Base-by-base conservation (phyloP, 2,113 vertebrate species). In the Glaucidium brasilianum region DNA sequence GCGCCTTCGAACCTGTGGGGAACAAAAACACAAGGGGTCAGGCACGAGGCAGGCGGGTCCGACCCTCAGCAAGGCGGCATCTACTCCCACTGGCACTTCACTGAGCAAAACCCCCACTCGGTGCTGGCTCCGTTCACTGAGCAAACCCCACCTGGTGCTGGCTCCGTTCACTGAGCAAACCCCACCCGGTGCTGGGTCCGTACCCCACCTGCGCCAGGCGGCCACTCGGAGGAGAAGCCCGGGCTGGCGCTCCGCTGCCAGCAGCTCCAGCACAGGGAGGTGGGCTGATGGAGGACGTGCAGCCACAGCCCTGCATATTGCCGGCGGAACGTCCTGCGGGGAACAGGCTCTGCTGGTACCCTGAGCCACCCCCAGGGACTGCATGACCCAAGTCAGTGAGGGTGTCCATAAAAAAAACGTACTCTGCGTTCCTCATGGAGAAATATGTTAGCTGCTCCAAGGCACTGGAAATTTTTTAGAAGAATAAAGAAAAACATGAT, bases 1-100 rank as follows among this genome's bases (percentile, higher is more conserved):
- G 94, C 0, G 99, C 98, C 97, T 99, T 99, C n/a, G 99, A 99
- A 92, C 99, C 99, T 99, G 49, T 20, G 37, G 39, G 58, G 50
- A 94, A 52, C 29, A 81, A 59, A n/a, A 90, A 18, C 2, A 1
- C n/a, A n/a, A 0, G 0, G 68, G 30, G 45, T 90, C 39, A 94
- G n/a, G 69, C 19, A 68, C 1, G 16, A 15, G 2, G 55, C 35
- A 18, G 4, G 12, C 21, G 8, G 50, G 53, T 8, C 16, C 75
- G 93, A n/a, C 1, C 6, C 32, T 8, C 11, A 11, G 68, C 6
- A 9, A 20, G 34, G 49, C 1, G 2, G 13, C 1, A 0, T 47
- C 10, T 66, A 50, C 4, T 63, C 21, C 55, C 6, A 1, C 2
- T 6, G 43, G 15, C 15, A 17, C 27, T 79, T 23, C 71, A 69